Conservation (phyloP, 2,797 vertebrate species). For the Menidia menidia region DNA sequence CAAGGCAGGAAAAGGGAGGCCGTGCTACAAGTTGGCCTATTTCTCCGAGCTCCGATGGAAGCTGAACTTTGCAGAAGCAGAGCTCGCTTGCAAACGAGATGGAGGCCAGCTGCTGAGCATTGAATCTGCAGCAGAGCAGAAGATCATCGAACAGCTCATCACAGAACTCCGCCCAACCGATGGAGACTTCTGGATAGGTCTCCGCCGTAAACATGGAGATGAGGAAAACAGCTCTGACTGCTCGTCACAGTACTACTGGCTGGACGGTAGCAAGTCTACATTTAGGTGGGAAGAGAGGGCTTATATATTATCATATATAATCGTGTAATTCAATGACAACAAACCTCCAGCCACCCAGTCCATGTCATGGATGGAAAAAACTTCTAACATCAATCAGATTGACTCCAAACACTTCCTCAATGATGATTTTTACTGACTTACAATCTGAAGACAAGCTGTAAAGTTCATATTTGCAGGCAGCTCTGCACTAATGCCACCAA, state of each 20-base stretch:
- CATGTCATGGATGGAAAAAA: no score
- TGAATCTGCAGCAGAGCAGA: conserved; percentile 88
- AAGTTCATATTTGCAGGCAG: no score
- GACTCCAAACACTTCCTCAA: no score
- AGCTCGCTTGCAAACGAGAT: conserved; percentile 84
- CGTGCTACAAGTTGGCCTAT: conserved; percentile 94
- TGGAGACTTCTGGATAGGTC: conserved; percentile 98
- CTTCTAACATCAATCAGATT: no score
- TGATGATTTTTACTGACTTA: no score
- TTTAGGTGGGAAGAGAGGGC: conserved; percentile 74
- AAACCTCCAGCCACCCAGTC: no score
- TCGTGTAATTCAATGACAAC: no score
- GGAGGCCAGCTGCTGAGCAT: conserved; percentile 91
- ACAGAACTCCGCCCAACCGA: conserved; percentile 87
- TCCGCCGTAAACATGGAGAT: conserved; percentile 83
- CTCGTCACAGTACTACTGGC: conserved; percentile 88
- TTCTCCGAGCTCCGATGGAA: conserved; percentile 87
- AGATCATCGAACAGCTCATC: conserved; percentile 87
- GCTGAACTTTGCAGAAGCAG: conserved; percentile 88
- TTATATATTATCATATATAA: no score
- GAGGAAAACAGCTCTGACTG: conserved; percentile 84
- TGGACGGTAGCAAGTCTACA: conserved; percentile 85
- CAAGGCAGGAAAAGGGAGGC: conserved; percentile 85
- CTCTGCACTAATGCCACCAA: neutral
- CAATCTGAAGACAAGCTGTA: no score